Base-by-base conservation (phyloP, 1,140 invertebrate genomes). In the Diploscapter pachys region DNA sequence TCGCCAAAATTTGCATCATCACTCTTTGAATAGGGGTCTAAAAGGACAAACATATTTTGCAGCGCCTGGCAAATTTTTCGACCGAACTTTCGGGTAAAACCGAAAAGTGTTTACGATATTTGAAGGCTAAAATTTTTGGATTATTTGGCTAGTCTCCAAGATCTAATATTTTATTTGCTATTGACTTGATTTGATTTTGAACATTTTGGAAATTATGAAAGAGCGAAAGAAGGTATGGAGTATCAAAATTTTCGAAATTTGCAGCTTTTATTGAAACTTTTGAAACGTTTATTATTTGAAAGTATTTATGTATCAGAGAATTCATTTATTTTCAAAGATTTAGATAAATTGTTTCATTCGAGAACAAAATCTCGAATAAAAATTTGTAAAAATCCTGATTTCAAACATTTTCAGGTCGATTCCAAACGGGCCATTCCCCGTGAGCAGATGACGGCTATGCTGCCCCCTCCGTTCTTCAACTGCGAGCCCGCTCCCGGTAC, bases 361-460 rank as follows among this genome's bases (percentile, higher is more conserved):
- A 31, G 31, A 31, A 31, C 31, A 31, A 31, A 31, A 31, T 31
- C 9, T 13, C 1, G 13, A 11, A 48, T 2, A n/a, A 48, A 64
- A 31, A 31, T 31, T 31, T 31, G 31, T 31, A 31, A 31, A 31
- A 64, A 48, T 64, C 9, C 9, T 64, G 9, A 9, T 64, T 48
- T 68, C 49, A 52, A 48, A 11, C 54, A 8, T 71, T 73, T 70
- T 5, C 6, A 76, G 75, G 75, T 98, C 2, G 95, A 98, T 87
- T 93, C 95, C 0, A 99, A 98, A 85, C 88, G 96, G 80, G 95
- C 95, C 11, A 92, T 98, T 62, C 95, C 95, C 2, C 90, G 94
- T 82, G 79, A 93, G 91, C 83, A 79, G 67, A 80, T 80, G 79
- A 67, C 77, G 4, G 66, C 78, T n/a, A 66, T 79, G 57, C 61